Conservation (phyloP, 2,113 vertebrate species). For the Pantherophis guttatus region DNA sequence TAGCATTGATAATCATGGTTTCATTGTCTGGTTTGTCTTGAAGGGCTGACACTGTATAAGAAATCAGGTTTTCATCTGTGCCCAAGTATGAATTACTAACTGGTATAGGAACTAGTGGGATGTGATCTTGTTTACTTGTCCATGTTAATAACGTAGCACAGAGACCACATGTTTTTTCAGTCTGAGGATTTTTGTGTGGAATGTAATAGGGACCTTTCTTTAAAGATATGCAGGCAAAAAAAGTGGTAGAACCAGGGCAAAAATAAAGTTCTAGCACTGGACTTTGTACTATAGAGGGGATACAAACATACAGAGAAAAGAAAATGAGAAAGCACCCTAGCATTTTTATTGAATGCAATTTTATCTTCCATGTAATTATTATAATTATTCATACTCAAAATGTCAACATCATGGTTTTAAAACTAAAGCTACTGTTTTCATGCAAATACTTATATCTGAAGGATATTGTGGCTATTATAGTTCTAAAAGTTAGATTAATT, state of each 20-base stretch:
- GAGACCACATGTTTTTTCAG: background rate
- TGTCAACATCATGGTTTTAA: background rate
- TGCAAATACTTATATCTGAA: conserved; percentile 17
- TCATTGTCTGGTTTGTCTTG: background rate
- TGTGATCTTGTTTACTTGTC: background rate
- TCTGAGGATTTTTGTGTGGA: background rate
- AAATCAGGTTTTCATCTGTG: background rate
- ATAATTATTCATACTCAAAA: too few species aligned
- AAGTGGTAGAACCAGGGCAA: background rate
- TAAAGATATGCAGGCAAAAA: background rate
- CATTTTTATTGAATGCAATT: background rate
- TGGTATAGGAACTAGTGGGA: background rate
- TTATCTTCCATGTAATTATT: background rate
- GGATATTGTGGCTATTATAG: conserved; percentile 40
- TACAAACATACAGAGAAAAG: too few species aligned
- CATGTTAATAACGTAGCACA: background rate
- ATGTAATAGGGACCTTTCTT: background rate
- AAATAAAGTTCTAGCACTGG: background rate
- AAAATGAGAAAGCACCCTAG: background rate
- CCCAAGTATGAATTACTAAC: background rate
- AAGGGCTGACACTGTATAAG: background rate
- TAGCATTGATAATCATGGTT: background rate
- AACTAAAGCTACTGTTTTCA: conserved; percentile 33
- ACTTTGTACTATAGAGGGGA: too few species aligned
- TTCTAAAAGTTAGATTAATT: conserved; percentile 44